phyloP scores from a whole-genome alignment of 1,140 invertebrate genomes.

The Pteromalus puparum region DNA sequence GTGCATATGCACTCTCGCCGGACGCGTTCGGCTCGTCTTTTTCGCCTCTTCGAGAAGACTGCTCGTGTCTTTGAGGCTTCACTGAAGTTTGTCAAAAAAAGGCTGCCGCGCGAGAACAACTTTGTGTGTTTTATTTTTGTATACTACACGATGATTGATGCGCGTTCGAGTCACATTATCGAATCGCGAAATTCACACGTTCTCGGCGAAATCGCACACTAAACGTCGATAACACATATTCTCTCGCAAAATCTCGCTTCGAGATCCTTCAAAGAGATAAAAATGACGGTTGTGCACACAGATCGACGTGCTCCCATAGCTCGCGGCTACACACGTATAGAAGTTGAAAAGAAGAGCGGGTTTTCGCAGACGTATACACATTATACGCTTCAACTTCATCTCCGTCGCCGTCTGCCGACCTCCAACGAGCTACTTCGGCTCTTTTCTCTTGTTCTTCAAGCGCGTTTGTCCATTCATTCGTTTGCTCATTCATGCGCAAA shows the following conservation, averaged over 20 bases:
- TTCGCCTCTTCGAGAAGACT: not conserved
- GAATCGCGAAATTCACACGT: no score
- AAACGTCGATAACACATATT: no score
- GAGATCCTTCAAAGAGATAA: no score
- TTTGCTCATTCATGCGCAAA: conserved; percentile 33
- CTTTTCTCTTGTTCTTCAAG: conserved; percentile 24
- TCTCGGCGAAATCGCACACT: no score
- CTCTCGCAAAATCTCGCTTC: no score
- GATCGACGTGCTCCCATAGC: not conserved
- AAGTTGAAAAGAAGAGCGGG: not conserved
- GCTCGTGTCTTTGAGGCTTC: conserved; percentile 22
- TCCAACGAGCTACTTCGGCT: conserved; percentile 5
- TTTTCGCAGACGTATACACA: not conserved
- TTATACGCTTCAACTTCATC: conserved; percentile 12
- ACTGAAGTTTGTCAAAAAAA: conserved; percentile 1
- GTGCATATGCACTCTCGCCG: not conserved
- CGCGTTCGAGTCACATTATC: no score
- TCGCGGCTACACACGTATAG: not conserved
- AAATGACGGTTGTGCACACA: not conserved
- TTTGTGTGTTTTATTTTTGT: no score
- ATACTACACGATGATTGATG: no score
- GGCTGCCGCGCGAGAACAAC: no score
- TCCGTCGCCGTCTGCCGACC: not conserved
- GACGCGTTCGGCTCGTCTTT: no score
- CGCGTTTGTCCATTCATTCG: conserved; percentile 32